These are phyloP conservation scores for pig (Sus scrofa) DNA, from an alignment of 2,113 vertebrate genomes.

Conservation along the genomic window DNA sequence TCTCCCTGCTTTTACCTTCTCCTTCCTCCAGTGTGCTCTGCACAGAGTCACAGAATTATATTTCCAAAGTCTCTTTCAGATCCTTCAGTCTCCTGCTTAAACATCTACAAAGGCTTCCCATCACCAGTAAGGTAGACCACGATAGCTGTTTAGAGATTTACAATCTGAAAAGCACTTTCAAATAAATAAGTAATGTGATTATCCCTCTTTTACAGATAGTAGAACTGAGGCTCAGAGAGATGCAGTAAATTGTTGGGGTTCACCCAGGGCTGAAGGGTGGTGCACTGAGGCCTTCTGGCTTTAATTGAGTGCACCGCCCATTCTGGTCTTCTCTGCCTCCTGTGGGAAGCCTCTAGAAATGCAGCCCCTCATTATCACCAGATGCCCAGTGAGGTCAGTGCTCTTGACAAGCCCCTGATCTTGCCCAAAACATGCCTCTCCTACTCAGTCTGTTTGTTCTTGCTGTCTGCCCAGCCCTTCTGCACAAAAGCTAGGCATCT, in stretches of 20 bases:
- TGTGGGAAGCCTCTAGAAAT: background rate
- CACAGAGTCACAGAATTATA: background rate
- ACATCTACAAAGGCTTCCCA: background rate
- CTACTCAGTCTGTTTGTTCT: background rate
- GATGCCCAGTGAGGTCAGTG: background rate
- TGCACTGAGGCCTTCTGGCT: background rate
- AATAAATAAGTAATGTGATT: background rate
- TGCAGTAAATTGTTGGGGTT: too few species aligned
- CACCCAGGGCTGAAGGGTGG: background rate
- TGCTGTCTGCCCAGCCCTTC: background rate
- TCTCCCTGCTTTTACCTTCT: background rate
- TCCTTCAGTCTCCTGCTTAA: background rate
- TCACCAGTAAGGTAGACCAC: background rate
- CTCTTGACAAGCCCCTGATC: background rate
- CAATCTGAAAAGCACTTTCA: background rate
- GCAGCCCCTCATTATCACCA: background rate
- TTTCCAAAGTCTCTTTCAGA: background rate
- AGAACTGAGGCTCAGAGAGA: background rate
- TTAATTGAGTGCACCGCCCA: accelerated
- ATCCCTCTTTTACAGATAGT: background rate
- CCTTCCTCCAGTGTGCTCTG: background rate
- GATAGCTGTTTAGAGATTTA: background rate
- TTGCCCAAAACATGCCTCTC: background rate
- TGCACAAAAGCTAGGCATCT: background rate
- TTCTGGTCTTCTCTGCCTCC: background rate